Conservation (phyloP, 2,113 vertebrate species). For the Corapipo altera region DNA sequence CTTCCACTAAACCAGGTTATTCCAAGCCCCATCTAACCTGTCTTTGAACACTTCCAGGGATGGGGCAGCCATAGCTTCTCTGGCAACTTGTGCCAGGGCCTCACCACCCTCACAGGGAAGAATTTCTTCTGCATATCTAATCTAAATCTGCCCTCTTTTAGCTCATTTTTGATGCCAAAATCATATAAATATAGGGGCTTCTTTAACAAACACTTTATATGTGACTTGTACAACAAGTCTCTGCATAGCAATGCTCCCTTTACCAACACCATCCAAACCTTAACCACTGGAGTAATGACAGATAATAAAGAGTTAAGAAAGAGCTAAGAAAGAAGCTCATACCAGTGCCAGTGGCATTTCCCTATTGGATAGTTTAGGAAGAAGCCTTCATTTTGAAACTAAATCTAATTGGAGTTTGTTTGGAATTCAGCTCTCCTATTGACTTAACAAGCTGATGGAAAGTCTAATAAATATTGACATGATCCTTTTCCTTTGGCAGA, state of each 20-base stretch:
- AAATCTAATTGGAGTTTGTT: conserved; percentile 46
- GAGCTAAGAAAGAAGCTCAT: background rate
- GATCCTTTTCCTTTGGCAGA: background rate
- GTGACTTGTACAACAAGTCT: background rate
- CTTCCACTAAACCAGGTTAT: fast-evolving
- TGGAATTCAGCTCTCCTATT: conserved; percentile 47
- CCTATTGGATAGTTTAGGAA: background rate
- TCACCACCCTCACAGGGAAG: background rate
- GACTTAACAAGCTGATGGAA: conserved; percentile 37
- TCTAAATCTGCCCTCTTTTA: background rate
- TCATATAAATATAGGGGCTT: fast-evolving
- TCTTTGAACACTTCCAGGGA: background rate
- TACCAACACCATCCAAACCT: background rate
- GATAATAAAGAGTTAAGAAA: background rate
- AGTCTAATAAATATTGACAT: conserved; percentile 56
- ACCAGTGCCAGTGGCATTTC: background rate
- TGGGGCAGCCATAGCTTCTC: background rate
- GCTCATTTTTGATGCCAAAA: background rate
- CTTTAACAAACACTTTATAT: background rate
- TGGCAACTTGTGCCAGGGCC: background rate
- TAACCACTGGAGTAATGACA: background rate
- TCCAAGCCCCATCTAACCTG: background rate
- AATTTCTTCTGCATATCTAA: background rate
- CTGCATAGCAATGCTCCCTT: background rate
- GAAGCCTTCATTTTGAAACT: conserved; percentile 15